These are phyloP conservation scores for Lutraria lutraria DNA, from an alignment of 2,888 invertebrate species.

Conservation along the genomic window DNA sequence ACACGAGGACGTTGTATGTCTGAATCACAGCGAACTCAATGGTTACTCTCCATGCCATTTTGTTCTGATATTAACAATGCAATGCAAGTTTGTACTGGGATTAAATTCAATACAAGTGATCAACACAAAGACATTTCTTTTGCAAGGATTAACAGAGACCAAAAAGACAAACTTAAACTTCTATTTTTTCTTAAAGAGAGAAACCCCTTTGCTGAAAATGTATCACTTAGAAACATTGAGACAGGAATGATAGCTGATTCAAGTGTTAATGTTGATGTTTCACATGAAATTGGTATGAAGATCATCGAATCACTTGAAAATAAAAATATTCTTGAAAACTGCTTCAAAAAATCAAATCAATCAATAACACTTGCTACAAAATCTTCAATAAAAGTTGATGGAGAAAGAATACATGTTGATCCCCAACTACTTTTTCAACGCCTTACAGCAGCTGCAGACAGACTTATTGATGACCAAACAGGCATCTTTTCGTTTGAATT, in stretches of 20 bases:
- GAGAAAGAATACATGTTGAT: conserved; percentile 8
- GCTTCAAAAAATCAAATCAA: conserved; percentile 60
- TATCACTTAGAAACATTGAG: conserved; percentile 18
- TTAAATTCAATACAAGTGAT: conserved; percentile 32
- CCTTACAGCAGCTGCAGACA: conserved; percentile 15
- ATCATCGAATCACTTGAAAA: conserved; percentile 45
- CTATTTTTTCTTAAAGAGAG: not conserved
- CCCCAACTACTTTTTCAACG: conserved; percentile 31
- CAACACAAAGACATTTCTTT: conserved; percentile 41
- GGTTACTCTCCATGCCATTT: conserved; percentile 40
- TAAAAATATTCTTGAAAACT: conserved; percentile 34
- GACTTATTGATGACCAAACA: not conserved
- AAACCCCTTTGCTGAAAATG: not conserved
- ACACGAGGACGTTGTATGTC: conserved; percentile 68
- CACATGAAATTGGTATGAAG: not conserved
- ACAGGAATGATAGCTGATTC: conserved; percentile 18
- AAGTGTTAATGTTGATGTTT: conserved; percentile 20
- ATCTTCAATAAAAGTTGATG: not conserved
- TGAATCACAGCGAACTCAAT: conserved; percentile 61
- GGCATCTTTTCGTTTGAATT: conserved; percentile 19
- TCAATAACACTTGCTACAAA: conserved; percentile 53
- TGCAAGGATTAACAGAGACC: not conserved
- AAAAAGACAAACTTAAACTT: conserved; percentile 29
- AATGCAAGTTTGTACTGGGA: conserved; percentile 35
- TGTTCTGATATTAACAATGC: conserved; percentile 23